phyloP scores from a whole-genome alignment of 2,797 vertebrate genomes.

The Eurystomus glaucurus region DNA sequence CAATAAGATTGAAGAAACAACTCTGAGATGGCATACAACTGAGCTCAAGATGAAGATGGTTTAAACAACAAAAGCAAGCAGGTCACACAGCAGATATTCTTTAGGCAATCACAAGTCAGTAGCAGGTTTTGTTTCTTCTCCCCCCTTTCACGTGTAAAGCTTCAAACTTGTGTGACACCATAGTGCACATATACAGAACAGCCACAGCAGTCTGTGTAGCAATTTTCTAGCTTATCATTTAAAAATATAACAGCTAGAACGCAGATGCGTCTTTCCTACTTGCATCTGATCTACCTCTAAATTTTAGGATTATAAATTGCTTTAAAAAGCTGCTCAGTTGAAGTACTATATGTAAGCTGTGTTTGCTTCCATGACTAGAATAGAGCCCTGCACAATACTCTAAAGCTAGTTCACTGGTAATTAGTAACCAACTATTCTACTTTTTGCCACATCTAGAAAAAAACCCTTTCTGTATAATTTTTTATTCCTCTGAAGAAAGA shows the following conservation, averaged over 20 bases:
- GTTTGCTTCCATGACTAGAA: not conserved
- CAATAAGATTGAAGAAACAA: not conserved
- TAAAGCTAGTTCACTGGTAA: not conserved
- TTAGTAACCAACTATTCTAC: not conserved
- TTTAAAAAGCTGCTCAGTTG: not conserved
- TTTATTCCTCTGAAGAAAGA: not conserved
- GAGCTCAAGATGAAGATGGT: not conserved
- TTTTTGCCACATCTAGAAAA: not conserved
- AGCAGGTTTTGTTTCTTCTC: not conserved
- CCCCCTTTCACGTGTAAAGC: not conserved
- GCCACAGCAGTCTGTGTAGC: not conserved
- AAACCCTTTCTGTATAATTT: not conserved
- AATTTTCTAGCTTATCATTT: not conserved
- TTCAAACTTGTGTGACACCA: not conserved
- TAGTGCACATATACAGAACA: not conserved
- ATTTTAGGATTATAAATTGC: not conserved
- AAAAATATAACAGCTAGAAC: not conserved
- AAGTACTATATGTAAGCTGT: not conserved
- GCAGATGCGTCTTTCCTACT: not conserved
- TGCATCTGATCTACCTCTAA: not conserved
- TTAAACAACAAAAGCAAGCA: not conserved
- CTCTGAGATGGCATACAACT: not conserved
- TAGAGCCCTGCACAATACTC: rapidly evolving
- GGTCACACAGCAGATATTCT: not conserved
- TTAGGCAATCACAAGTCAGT: not conserved